These are phyloP conservation scores for Cinclus mexicanus DNA, from an alignment of 2,113 vertebrate genomes.

Conservation along the genomic window DNA sequence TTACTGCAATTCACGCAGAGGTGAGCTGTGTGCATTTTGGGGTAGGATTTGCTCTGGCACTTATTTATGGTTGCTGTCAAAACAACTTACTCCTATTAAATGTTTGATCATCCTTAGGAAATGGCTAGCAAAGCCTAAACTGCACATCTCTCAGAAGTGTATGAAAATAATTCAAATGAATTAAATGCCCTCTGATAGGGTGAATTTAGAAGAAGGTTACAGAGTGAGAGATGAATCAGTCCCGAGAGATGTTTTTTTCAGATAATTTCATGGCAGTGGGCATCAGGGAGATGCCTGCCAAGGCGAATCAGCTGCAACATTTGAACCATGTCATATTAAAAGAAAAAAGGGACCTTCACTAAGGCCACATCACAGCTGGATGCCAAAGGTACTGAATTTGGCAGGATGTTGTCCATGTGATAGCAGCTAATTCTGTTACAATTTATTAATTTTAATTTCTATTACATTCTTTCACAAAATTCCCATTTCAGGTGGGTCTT, in stretches of 20 bases:
- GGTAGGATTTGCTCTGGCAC: not conserved
- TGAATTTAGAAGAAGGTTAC: not conserved
- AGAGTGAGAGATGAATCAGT: not conserved
- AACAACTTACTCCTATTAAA: not conserved
- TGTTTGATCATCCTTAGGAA: not conserved
- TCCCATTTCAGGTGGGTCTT: not conserved
- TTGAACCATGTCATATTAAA: not conserved
- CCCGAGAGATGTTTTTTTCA: not conserved
- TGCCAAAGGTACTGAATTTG: not conserved
- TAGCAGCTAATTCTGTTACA: not conserved
- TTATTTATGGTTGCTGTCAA: not conserved
- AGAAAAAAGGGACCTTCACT: not conserved
- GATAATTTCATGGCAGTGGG: not conserved
- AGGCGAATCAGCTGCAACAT: not conserved
- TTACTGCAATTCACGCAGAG: not conserved
- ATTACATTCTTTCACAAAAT: not conserved
- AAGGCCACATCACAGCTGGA: not conserved
- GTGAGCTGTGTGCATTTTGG: not conserved
- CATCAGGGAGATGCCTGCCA: not conserved
- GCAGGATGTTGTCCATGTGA: not conserved
- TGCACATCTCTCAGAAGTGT: not conserved
- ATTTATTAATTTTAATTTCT: not conserved
- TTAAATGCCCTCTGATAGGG: not conserved
- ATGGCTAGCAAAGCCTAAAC: not conserved
- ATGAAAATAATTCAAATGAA: not conserved